A percentile compares a stretch with the other conserved stretches of the same genome.
Evolutionary conservation across 2,113 vertebrate species (phyloP).

Genomic region (Pterophyllum scalare): DNA sequence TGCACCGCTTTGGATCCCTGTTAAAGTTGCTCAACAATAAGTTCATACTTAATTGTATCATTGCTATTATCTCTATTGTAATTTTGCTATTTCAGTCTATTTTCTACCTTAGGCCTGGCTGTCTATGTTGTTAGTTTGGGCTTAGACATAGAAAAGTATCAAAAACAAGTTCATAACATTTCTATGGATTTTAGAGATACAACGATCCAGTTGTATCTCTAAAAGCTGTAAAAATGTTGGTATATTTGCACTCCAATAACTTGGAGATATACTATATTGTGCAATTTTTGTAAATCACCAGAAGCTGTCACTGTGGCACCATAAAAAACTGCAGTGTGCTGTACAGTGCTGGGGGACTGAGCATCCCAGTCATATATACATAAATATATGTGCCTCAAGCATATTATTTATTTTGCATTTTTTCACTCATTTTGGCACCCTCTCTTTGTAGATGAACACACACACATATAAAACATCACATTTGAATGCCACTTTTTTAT

Average conservation of each 20-base stretch:
- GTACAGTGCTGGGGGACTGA: background rate
- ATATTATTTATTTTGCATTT: slow-evolving; percentile 8
- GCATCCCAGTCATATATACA: background rate
- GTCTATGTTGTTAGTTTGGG: background rate
- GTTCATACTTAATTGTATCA: background rate
- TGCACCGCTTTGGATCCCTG: background rate
- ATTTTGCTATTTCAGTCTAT: background rate
- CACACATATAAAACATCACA: background rate
- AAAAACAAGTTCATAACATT: background rate
- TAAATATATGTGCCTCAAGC: background rate
- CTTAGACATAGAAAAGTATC: background rate
- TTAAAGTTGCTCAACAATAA: background rate
- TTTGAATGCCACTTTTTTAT: slow-evolving; percentile 33
- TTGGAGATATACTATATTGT: background rate
- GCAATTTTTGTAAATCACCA: slow-evolving; percentile 42
- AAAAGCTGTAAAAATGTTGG: background rate
- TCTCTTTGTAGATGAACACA: background rate
- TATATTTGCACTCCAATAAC: background rate
- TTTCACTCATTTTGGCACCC: background rate
- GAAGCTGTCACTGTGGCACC: slow-evolving; percentile 63
- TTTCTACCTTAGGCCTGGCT: background rate
- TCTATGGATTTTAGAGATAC: background rate
- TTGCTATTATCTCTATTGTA: background rate
- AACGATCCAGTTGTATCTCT: too few species aligned
- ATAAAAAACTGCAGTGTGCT: slow-evolving; percentile 14